Percentiles rank a stretch among this genome's conserved stretches.
Evolutionary conservation across 2,797 vertebrate genomes (phyloP).

Genomic region (Vipera latastei): DNA sequence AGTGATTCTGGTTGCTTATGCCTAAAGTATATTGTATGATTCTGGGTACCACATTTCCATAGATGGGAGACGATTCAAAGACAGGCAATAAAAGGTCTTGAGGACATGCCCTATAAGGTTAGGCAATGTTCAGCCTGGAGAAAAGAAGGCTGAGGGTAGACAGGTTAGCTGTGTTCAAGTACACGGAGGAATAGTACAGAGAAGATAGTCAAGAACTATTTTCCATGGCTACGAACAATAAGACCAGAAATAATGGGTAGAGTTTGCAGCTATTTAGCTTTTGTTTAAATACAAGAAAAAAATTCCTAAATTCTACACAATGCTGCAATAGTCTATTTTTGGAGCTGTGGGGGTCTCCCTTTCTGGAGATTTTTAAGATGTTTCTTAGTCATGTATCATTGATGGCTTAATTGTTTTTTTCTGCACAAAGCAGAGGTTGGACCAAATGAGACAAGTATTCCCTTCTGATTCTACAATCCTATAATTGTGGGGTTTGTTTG

Average conservation of each 20-base stretch:
- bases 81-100: neutral
- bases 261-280: neutral
- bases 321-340: neutral
- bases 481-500: neutral
- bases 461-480: neutral
- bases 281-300: neutral
- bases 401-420: neutral
- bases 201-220: neutral
- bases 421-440: neutral
- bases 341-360: neutral
- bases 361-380: neutral
- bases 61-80: neutral
- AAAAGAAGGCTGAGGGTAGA: neutral
- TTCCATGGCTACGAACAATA: neutral
- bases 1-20: too few species aligned
- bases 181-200: neutral
- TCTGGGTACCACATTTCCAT: neutral
- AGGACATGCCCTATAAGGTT: neutral
- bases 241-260: neutral
- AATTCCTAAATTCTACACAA: neutral
- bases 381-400: neutral
- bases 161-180: neutral
- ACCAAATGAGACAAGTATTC: neutral
- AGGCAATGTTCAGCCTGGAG: neutral
- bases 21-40: neutral